A percentile compares a stretch with the other conserved stretches of the same genome.
phyloP scores from a whole-genome alignment of 2,113 vertebrate species.

The Piaya cayana region DNA sequence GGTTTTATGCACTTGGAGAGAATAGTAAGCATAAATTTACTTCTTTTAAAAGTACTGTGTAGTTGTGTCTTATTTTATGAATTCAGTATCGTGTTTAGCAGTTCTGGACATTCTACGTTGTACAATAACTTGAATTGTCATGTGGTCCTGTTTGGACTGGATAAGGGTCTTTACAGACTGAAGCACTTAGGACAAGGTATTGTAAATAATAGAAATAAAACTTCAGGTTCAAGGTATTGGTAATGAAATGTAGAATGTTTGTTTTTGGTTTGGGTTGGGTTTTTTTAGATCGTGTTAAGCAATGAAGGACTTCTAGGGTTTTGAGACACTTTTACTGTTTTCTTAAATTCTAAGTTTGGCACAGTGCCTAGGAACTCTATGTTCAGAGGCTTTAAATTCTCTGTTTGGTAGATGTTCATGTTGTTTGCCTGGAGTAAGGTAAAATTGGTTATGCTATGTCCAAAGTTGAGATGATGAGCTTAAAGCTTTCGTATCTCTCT shows the following conservation, averaged over 20 bases:
- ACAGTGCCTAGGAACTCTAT: background rate
- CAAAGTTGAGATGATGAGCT: background rate
- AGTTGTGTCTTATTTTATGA: background rate
- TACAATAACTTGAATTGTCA: background rate
- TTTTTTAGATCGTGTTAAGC: background rate
- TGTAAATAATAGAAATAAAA: conserved; percentile 5
- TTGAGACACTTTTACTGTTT: background rate
- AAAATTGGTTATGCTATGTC: background rate
- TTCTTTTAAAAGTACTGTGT: background rate
- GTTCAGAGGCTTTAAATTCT: background rate
- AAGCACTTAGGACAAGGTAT: background rate
- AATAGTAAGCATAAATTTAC: conserved; percentile 75
- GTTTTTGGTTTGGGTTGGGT: background rate
- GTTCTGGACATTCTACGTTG: background rate
- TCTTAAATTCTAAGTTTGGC: background rate
- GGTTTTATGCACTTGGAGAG: conserved; percentile 92
- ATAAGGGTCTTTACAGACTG: background rate
- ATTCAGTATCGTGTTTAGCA: background rate
- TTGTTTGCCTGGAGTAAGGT: background rate
- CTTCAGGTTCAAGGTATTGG: background rate
- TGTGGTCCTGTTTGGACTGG: background rate
- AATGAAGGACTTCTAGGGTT: background rate
- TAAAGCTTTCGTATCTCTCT: background rate
- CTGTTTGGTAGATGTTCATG: background rate
- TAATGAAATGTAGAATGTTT: background rate